Conservation (phyloP, 2,113 vertebrate genomes). For the Menidia beryllina region DNA sequence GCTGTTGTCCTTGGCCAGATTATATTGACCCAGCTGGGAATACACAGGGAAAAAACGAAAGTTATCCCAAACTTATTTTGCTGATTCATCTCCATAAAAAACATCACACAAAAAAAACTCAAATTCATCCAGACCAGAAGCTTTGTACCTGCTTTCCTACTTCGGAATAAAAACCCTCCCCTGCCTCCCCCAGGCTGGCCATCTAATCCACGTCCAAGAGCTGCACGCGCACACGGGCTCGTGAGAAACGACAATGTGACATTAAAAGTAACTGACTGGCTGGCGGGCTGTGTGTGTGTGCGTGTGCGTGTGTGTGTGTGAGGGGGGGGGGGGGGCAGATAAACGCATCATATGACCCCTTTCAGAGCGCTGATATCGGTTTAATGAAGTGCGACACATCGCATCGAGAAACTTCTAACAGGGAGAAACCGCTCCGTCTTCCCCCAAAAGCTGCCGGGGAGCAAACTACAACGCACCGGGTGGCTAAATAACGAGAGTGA, state of each 20-base stretch:
- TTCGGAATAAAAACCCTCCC: background rate
- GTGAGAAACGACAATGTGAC: conserved; percentile 13
- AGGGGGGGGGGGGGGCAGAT: background rate
- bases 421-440: background rate
- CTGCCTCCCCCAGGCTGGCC: background rate
- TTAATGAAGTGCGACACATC: conserved; percentile 38
- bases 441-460: background rate
- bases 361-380: conserved; percentile 36
- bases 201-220: background rate
- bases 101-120: too few species aligned
- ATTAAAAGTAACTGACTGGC: conserved; percentile 20
- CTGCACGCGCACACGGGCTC: background rate
- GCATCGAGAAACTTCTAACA: conserved; percentile 6
- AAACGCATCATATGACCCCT: conserved; percentile 64
- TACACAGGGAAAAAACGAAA: conserved; percentile 2
- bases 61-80: conserved; percentile 7
- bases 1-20: conserved; percentile 6
- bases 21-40: conserved; percentile 21
- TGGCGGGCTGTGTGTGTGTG: too few species aligned
- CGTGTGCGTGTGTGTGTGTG: too few species aligned
- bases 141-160: background rate
- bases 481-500: too few species aligned
- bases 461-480: too few species aligned
- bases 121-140: too few species aligned
- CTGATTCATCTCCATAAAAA: background rate